These are phyloP conservation scores for Nanorana parkeri DNA, from an alignment of 2,113 vertebrate species.

Conservation along the genomic window DNA sequence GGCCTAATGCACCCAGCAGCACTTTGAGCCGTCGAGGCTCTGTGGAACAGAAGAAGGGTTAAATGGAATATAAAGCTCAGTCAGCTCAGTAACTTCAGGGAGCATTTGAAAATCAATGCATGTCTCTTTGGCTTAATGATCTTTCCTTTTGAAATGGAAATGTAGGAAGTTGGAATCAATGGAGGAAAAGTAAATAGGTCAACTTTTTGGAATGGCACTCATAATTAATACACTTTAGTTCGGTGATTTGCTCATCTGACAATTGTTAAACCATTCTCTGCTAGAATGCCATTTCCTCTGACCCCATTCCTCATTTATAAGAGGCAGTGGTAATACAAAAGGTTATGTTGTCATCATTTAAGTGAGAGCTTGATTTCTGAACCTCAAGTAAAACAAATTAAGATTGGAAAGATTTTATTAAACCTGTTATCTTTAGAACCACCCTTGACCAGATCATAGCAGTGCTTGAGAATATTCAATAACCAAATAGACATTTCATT, in stretches of 20 bases:
- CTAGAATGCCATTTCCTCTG: not conserved
- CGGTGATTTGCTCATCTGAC: conserved; percentile 55
- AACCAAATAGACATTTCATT: too few species aligned
- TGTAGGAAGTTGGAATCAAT: conserved; percentile 65
- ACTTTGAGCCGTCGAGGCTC: not conserved
- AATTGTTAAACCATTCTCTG: not conserved
- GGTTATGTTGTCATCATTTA: too few species aligned
- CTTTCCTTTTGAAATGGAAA: conserved; percentile 68
- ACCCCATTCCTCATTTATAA: not conserved
- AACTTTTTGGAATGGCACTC: conserved; percentile 48
- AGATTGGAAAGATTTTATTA: too few species aligned
- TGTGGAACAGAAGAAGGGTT: conserved; percentile 20
- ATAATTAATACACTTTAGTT: conserved; percentile 64
- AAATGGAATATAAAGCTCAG: conserved; percentile 9
- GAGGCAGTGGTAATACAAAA: too few species aligned
- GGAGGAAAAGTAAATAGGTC: conserved; percentile 62
- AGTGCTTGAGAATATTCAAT: too few species aligned
- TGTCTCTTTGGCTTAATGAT: conserved; percentile 67
- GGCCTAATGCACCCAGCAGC: not conserved
- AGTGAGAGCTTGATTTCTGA: too few species aligned
- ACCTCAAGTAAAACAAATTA: too few species aligned
- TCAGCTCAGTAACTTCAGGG: conserved; percentile 58
- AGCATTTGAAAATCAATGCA: conserved; percentile 69
- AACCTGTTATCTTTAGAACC: too few species aligned
- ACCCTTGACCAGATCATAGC: too few species aligned